phyloP scores from a whole-genome alignment of 1,140 invertebrate species.

The Maconellicoccus hirsutus region DNA sequence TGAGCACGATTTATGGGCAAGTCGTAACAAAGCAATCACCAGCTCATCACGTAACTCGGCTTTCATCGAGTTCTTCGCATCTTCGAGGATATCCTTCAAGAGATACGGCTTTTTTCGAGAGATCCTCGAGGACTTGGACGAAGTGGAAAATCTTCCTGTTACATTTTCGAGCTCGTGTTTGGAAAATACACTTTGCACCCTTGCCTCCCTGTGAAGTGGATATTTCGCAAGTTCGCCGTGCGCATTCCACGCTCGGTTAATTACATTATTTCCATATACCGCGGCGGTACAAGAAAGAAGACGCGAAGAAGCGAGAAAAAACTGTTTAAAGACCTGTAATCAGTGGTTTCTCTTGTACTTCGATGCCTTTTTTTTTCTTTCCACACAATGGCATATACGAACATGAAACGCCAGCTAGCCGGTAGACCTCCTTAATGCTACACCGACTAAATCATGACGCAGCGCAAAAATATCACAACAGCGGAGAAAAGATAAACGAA shows the following conservation, averaged over 20 bases:
- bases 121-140: too few species aligned
- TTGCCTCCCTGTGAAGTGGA: too few species aligned
- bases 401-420: constrained; percentile 12
- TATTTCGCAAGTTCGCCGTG: too few species aligned
- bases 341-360: neutral
- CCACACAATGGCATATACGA: neutral
- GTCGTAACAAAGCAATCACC: too few species aligned
- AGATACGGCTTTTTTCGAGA: too few species aligned
- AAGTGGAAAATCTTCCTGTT: too few species aligned
- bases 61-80: too few species aligned
- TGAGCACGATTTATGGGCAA: too few species aligned
- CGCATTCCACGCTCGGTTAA: neutral
- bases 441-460: constrained; percentile 15
- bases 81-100: too few species aligned
- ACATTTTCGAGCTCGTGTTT: too few species aligned
- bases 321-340: constrained; percentile 1
- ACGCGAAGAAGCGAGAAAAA: neutral
- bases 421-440: neutral
- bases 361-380: neutral
- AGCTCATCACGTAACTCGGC: too few species aligned
- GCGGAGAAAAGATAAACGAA: constrained; percentile 19
- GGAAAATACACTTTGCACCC: too few species aligned
- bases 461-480: constrained; percentile 15
- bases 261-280: neutral
- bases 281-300: neutral